These are phyloP conservation scores for Monodelphis domestica DNA, from an alignment of 2,797 vertebrate species.

Conservation along the genomic window DNA sequence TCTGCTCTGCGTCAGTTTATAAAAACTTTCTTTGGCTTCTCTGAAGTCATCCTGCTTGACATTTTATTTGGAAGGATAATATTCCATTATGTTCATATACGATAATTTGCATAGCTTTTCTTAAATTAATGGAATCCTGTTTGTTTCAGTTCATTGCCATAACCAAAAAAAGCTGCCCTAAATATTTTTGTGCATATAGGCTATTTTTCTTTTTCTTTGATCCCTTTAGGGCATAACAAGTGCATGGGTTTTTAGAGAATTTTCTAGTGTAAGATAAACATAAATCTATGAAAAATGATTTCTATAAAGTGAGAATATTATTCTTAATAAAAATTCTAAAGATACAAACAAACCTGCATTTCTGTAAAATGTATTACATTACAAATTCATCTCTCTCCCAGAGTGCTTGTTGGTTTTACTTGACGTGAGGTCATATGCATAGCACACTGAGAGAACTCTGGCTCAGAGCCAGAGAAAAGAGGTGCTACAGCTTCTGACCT, in stretches of 20 bases:
- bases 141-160: not conserved
- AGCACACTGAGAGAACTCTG: not conserved
- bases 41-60: not conserved
- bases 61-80: not conserved
- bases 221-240: not conserved
- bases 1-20: not conserved
- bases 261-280: not conserved
- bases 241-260: not conserved
- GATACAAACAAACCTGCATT: not conserved
- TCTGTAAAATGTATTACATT: not conserved
- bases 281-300: not conserved
- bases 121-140: not conserved
- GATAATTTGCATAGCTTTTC: not conserved
- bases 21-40: not conserved
- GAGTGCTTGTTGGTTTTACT: not conserved
- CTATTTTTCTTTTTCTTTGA: not conserved
- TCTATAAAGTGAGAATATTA: not conserved
- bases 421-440: not conserved
- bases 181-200: not conserved
- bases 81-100: not conserved
- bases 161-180: not conserved
- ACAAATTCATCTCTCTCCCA: not conserved
- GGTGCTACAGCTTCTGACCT: not conserved
- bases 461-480: not conserved
- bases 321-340: not conserved